A percentile compares a stretch with the other conserved stretches of the same genome.
phyloP scores from a whole-genome alignment of 2,113 vertebrate genomes.

The Trogon melanurus region DNA sequence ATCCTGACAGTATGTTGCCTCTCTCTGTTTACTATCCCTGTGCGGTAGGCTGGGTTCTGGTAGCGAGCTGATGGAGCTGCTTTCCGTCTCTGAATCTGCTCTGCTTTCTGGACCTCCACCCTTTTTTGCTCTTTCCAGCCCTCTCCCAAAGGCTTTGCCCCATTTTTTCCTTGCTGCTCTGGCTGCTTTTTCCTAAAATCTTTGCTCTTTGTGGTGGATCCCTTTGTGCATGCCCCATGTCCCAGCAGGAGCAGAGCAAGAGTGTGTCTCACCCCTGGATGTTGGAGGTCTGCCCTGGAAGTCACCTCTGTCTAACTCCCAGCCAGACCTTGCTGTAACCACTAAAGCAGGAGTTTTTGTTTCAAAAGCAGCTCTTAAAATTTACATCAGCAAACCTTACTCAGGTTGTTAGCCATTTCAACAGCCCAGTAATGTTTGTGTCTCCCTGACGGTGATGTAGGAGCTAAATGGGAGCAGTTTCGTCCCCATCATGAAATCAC shows the following conservation, averaged over 20 bases:
- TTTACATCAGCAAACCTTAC: not conserved
- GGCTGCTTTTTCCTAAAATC: not conserved
- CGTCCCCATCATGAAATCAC: not conserved
- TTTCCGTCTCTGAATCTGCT: not conserved
- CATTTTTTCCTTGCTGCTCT: not conserved
- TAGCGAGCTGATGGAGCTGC: not conserved
- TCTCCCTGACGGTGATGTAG: accelerated
- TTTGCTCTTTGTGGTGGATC: not conserved
- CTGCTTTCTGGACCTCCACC: not conserved
- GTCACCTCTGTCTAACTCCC: not conserved
- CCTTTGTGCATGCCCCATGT: not conserved
- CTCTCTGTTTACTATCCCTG: not conserved
- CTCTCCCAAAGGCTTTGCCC: accelerated
- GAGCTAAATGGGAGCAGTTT: not conserved
- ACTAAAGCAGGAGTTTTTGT: not conserved
- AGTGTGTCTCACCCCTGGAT: accelerated
- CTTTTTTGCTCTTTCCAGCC: not conserved
- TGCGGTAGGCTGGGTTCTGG: not conserved
- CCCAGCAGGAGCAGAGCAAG: not conserved
- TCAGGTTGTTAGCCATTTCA: not conserved
- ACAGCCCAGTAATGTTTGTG: not conserved
- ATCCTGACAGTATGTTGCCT: accelerated
- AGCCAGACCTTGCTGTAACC: not conserved
- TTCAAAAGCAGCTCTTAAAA: not conserved
- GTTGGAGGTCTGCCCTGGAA: not conserved